Evolutionary conservation across 2,113 vertebrate genomes (phyloP), one percentile per base, ranked within the genome.

Genomic region (Propithecus coquereli): DNA sequence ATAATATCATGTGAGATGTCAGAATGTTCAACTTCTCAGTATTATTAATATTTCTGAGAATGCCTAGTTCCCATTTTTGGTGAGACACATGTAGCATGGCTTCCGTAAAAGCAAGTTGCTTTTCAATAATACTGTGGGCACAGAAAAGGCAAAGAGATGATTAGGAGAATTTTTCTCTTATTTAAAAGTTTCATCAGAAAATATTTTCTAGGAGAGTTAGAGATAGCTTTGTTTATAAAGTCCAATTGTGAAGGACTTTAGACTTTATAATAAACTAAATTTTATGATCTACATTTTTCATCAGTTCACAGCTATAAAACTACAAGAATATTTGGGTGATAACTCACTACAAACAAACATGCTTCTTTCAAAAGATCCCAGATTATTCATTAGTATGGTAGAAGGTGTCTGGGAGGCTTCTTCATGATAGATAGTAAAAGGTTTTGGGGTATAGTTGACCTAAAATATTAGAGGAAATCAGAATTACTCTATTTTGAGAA

Each of bases 101-200:
- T 87, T 96, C 90, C 85, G 45, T 90, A 57, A 95, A 82, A 85
- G 18, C 34, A 54, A 43, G 18, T 47, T 88, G 23, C 37, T 63
- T 74, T 90, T 84, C 76, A 82, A 23, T 52, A 76, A 45, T 63
- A 65, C 22, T n/a, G 8, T 27, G 32, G 27, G 5, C 37, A 59
- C 45, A 71, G 74, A 68, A 74, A 71, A 27, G 10, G 12, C 0
- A 7, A 79, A 3, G 23, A 34, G 54, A 54, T 65, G 37, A 52
- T 86, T 43, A 45, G 17, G 63, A 66, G 77, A 54, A 16, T 27
- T 70, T 73, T 85, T 71, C 45, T 88, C 27, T 76, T 61, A 8
- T 54, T 85, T 91, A 54, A 91, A 90, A 70, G 20, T 92, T 97
- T 94, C 13, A 80, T 70, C 70, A 79, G 37, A 94, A 90, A 92